Evolutionary conservation across 2,113 vertebrate species (phyloP), one percentile per base, ranked within the genome.

Genomic region (Sinocyclocheilus maitianheensis): DNA sequence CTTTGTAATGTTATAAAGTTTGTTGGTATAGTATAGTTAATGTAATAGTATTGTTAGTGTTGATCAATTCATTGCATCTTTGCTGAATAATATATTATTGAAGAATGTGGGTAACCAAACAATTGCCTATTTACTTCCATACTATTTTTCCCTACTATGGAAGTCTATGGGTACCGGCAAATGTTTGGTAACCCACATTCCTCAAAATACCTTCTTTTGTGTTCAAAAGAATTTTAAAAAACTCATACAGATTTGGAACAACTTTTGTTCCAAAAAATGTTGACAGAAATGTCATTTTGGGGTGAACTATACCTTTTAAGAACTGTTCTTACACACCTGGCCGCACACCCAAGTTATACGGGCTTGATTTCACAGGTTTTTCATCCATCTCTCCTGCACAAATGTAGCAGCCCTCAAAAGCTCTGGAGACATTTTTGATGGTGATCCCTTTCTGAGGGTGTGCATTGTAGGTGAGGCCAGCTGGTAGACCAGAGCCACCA

Each of bases 371-470:
- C 84, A 94, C 93, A 51, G 83, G 85, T 63, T 20, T 77, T 30
- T 87, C 90, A 6, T 46, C 85, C 0, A 94, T 67, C 10, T 55
- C 6, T 11, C 87, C 89, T 0, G 83, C 72, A 71, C 89, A 90
- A 3, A 93, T 8, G 22, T 94, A 95, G 71, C 94, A 95, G 74
- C 94, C 94, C 81, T 93, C 91, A 3, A 92, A 92, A 13, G 92
- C 91, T 85, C 91, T 94, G 9, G 84, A 91, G 22, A 90, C 80
- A 1, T 88, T 89, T 82, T 65, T 86, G 87, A 95, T 93, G 80
- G 91, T 84, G 84, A 94, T 46, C 22, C 94, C 94, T 77, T 86
- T 89, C 83, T 94, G 92, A 8, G 84, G 89, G 87, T 91, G 79
- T 76, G 90, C 84, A 20, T 4, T 90, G 90, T 92, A 95, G 18